phyloP scores from a whole-genome alignment of 2,113 vertebrate genomes.

The Eolophus roseicapilla region DNA sequence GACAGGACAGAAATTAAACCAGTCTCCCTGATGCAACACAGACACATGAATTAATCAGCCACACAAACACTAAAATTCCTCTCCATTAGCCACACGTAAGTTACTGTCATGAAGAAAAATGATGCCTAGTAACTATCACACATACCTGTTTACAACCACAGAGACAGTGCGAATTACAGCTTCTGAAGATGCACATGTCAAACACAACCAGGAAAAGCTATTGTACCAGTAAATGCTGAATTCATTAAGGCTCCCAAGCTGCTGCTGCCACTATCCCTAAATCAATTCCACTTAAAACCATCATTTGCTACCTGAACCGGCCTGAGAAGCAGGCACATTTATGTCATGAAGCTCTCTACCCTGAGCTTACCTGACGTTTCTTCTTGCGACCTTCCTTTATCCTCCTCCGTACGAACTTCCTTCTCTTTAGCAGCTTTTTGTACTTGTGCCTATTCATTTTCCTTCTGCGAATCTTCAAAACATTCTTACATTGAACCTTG shows the following conservation, averaged over 20 bases:
- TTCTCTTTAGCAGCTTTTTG: conserved; percentile 87
- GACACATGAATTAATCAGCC: background rate
- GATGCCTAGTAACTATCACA: rapidly evolving
- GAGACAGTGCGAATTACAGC: background rate
- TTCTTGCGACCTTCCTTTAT: conserved; percentile 78
- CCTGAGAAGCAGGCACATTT: rapidly evolving
- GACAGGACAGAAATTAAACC: background rate
- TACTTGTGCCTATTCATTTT: conserved; percentile 95
- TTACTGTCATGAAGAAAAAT: background rate
- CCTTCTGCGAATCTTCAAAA: conserved; percentile 87
- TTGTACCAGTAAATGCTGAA: background rate
- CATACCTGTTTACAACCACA: rapidly evolving
- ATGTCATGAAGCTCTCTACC: rapidly evolving
- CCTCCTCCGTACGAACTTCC: conserved; percentile 80
- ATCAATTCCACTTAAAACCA: background rate
- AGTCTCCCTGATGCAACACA: background rate
- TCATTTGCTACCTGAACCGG: rapidly evolving
- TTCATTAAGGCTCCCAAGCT: rapidly evolving
- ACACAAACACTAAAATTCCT: background rate
- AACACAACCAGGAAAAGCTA: background rate
- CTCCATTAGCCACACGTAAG: background rate
- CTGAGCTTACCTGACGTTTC: conserved; percentile 77
- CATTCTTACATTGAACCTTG: conserved; percentile 77
- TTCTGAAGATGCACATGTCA: background rate
- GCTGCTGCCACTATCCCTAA: background rate